Evolutionary conservation across 2,888 invertebrate genomes (phyloP), one percentile per base, ranked within the genome.

Genomic region (Acronicta leporina): DNA sequence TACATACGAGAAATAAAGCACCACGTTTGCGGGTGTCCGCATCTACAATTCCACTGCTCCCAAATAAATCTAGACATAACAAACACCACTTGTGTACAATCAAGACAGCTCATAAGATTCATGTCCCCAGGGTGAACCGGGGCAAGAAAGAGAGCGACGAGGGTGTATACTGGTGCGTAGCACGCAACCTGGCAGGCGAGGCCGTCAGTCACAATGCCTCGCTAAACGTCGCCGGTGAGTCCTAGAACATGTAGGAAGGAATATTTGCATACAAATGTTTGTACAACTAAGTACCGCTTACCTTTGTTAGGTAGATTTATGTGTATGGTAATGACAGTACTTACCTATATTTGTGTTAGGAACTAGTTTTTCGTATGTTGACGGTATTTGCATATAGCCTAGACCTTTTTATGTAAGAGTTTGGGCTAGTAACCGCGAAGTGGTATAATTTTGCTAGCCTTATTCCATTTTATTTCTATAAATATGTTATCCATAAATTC

Each of bases 111-210:
- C 56, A 65, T 47, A 63, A 64, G 68, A 75, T 67, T 70, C 60
- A 61, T 65, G 60, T 74, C 50, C 62, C 43, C 69, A 76, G 75
- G 84, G 98, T 99, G 62, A 97, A 98, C 91, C 98, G 98, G 87
- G 98, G 98, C 88, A 98, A 98, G 93, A 98, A 98, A 92, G 98
- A 98, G 86, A 98, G 98, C 85, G 98, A 98, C 87, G 97, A 98
- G 73, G 99, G 99, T 41, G 96, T 98, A 65, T 99, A 99, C 92
- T 99, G 99, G 97, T 99, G 99, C 94, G 97, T 98, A 79, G 99
- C 99, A 68, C 96, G 96, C 87, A 99, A 99, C 93, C 95, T 96
- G 73, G 97, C 97, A 54, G 99, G 99, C 75, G 97, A 96, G 80
- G 98, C 97, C 68, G 96, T 96, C 85, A 98, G 98, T 90, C 96